phyloP scores from a whole-genome alignment of 2,888 invertebrate genomes.

The Meganola albula region DNA sequence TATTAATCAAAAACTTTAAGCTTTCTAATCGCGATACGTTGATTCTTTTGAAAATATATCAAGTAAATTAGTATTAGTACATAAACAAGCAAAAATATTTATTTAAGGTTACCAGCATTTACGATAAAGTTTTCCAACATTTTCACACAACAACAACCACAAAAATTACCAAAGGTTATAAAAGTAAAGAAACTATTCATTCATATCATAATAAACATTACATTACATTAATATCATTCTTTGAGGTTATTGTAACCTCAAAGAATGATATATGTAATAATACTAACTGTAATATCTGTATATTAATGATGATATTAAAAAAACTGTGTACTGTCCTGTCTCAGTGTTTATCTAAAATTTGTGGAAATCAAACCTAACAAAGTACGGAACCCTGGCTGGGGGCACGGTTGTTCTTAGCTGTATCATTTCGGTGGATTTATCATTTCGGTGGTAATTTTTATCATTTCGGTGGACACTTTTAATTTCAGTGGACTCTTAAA shows the following conservation, averaged over 20 bases:
- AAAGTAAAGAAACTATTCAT: neutral
- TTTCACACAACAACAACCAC: neutral
- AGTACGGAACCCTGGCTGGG: constrained; percentile 3
- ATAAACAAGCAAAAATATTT: neutral
- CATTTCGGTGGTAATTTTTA: constrained; percentile 3
- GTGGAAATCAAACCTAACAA: too few relatives aligned
- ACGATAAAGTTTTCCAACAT: constrained; percentile 1
- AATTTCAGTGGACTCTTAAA: constrained; percentile 4
- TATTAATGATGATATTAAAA: constrained; percentile 1
- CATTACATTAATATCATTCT: constrained; percentile 1
- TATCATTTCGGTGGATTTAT: constrained; percentile 5
- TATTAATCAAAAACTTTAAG: constrained; percentile 1
- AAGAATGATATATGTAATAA: constrained; percentile 1
- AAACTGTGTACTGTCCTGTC: too few relatives aligned
- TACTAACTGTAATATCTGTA: constrained; percentile 1
- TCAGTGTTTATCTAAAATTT: too few relatives aligned
- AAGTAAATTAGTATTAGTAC: neutral
- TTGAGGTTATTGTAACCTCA: constrained; percentile 1
- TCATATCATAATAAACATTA: constrained; percentile 1
- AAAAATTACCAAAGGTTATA: neutral
- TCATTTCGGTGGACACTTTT: constrained; percentile 4
- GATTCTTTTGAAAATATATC: neutral
- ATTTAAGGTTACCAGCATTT: neutral
- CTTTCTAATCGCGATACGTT: neutral
- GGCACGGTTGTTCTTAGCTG: too few relatives aligned